These are phyloP conservation scores for Oreortyx pictus DNA, from an alignment of 2,797 vertebrate genomes.

Conservation along the genomic window DNA sequence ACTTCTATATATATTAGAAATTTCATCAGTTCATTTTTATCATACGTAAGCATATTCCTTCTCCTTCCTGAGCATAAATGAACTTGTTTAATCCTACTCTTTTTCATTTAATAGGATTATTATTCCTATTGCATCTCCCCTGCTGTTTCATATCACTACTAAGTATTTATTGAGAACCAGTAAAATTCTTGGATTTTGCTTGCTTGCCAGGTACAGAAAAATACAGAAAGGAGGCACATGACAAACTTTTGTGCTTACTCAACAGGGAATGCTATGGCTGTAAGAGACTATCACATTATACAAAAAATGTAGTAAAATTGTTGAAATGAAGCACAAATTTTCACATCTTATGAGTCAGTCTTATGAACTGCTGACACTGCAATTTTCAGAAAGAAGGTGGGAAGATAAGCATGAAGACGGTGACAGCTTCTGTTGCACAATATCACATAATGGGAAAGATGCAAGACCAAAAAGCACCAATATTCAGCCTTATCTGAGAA, in stretches of 20 bases:
- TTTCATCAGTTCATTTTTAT: conserved; percentile 77
- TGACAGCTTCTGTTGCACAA: neutral
- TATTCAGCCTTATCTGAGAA: neutral
- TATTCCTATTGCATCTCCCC: conserved; percentile 76
- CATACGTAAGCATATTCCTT: conserved; percentile 68
- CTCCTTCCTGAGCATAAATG: conserved; percentile 74
- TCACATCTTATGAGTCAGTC: neutral
- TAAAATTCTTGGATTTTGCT: conserved; percentile 74
- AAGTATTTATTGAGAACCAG: conserved; percentile 76
- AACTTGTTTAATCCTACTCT: conserved; percentile 58
- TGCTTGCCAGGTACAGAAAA: conserved; percentile 68
- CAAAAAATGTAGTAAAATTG: conserved; percentile 59
- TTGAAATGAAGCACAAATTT: conserved; percentile 51
- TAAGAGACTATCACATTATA: conserved; percentile 52
- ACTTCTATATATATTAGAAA: conserved; percentile 70
- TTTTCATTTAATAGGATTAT: conserved; percentile 79
- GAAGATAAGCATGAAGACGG: neutral
- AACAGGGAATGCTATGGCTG: conserved; percentile 54
- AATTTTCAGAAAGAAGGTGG: neutral
- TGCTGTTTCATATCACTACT: conserved; percentile 73
- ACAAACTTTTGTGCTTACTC: conserved; percentile 69
- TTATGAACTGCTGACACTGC: neutral
- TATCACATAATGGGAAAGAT: neutral
- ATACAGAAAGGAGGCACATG: conserved; percentile 53
- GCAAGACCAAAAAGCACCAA: neutral